Evolutionary conservation across 2,113 vertebrate genomes (phyloP).

Genomic region (Sebastes schlegelii): DNA sequence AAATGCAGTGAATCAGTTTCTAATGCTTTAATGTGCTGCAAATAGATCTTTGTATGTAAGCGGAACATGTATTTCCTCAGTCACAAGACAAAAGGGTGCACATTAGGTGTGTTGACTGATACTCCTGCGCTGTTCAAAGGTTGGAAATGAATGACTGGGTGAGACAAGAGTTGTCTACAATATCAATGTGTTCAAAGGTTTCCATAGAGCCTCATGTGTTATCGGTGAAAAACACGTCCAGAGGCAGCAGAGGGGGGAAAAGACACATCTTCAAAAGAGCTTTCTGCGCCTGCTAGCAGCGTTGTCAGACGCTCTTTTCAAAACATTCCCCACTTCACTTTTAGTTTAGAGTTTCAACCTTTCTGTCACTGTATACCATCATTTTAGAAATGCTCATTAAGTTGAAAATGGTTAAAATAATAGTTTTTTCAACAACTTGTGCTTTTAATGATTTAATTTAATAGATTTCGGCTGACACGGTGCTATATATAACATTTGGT

Average conservation of each 20-base stretch:
- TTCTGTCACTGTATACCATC: background rate
- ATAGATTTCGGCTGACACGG: background rate
- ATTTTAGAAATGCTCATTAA: background rate
- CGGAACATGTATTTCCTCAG: slow-evolving; percentile 4
- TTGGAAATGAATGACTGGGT: slow-evolving; percentile 40
- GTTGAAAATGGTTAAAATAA: background rate
- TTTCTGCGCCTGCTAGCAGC: slow-evolving; percentile 16
- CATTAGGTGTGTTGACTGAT: slow-evolving; percentile 35
- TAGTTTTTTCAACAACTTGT: background rate
- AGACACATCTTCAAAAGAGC: slow-evolving; percentile 49
- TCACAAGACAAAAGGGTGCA: slow-evolving; percentile 22
- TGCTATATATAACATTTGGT: background rate
- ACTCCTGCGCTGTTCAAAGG: slow-evolving; percentile 16
- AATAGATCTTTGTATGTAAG: background rate
- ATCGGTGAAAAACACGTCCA: slow-evolving; percentile 39
- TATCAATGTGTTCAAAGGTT: slow-evolving; percentile 57
- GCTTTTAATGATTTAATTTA: background rate
- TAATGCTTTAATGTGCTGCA: slow-evolving; percentile 5
- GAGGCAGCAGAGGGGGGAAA: slow-evolving; percentile 3
- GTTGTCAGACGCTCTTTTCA: slow-evolving; percentile 9
- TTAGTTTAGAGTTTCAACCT: slow-evolving; percentile 11
- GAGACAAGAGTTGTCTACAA: slow-evolving; percentile 36
- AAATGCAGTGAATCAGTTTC: background rate
- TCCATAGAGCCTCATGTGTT: slow-evolving; percentile 20
- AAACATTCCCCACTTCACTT: slow-evolving; percentile 20